phyloP scores from a whole-genome alignment of 2,113 vertebrate genomes.

The Prionailurus bengalensis region DNA sequence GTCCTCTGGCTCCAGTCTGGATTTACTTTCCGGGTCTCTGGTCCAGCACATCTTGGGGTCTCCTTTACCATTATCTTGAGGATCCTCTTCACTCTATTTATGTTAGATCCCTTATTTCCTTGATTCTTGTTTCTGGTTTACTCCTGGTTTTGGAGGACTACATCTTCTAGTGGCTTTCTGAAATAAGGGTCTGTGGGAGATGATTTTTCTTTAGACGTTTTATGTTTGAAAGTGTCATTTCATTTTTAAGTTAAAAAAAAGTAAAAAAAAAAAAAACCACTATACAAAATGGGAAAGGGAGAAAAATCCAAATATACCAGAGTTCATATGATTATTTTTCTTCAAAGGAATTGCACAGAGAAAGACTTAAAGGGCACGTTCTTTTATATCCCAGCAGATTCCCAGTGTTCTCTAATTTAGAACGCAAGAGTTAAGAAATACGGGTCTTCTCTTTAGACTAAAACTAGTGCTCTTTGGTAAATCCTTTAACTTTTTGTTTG shows the following conservation, averaged over 20 bases:
- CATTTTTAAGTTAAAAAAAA: neutral
- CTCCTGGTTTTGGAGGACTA: neutral
- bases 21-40: neutral
- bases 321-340: conserved; percentile 4
- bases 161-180: conserved; percentile 20
- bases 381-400: neutral
- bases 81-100: neutral
- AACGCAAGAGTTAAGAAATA: neutral
- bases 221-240: neutral
- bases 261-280: neutral
- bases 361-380: neutral
- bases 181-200: neutral
- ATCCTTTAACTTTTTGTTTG: conserved; percentile 1
- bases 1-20: neutral
- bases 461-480: neutral
- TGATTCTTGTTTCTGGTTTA: neutral
- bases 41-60: neutral
- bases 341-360: neutral
- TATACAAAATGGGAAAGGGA: neutral
- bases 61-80: neutral
- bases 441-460: neutral
- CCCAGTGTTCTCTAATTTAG: neutral
- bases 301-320: neutral
- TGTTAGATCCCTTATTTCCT: neutral
- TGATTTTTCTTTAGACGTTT: neutral